Evolutionary conservation across 2,888 invertebrate species (phyloP).

Genomic region (Lordiphosa fenestrarum): DNA sequence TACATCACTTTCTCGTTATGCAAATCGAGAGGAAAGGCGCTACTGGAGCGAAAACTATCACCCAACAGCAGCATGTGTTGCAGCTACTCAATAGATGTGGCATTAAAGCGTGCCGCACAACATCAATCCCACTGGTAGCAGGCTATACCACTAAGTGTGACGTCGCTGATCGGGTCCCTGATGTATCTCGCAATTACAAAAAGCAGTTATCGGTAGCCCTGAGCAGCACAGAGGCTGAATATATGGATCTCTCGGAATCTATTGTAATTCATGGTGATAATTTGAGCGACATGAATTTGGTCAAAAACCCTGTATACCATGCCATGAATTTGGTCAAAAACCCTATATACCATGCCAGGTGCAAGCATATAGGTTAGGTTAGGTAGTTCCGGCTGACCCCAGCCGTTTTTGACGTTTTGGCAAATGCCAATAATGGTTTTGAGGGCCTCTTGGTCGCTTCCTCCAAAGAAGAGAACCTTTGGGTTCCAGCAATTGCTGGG

Average conservation of each 20-base stretch:
- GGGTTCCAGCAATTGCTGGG: too few relatives aligned
- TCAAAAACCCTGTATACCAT: too few relatives aligned
- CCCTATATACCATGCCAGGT: too few relatives aligned
- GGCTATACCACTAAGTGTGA: slow-evolving; percentile 2
- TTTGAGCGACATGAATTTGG: background rate
- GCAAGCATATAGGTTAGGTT: too few relatives aligned
- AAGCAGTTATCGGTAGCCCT: background rate
- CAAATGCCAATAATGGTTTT: too few relatives aligned
- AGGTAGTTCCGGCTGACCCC: too few relatives aligned
- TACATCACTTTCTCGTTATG: background rate
- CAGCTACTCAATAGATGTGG: background rate
- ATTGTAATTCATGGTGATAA: background rate
- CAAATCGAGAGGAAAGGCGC: background rate
- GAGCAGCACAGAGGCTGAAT: too few relatives aligned
- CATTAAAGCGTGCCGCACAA: background rate
- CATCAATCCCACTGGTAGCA: background rate
- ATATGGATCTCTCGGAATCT: background rate
- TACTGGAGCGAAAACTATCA: background rate
- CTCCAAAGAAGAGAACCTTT: too few relatives aligned
- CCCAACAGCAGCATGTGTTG: background rate
- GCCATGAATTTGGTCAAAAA: too few relatives aligned
- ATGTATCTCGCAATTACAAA: slow-evolving; percentile 10
- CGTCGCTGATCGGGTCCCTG: slow-evolving; percentile 5
- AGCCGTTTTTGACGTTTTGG: too few relatives aligned
- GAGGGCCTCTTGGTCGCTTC: too few relatives aligned